These are phyloP conservation scores for Scomber japonicus DNA, from an alignment of 2,113 vertebrate species.

Conservation along the genomic window DNA sequence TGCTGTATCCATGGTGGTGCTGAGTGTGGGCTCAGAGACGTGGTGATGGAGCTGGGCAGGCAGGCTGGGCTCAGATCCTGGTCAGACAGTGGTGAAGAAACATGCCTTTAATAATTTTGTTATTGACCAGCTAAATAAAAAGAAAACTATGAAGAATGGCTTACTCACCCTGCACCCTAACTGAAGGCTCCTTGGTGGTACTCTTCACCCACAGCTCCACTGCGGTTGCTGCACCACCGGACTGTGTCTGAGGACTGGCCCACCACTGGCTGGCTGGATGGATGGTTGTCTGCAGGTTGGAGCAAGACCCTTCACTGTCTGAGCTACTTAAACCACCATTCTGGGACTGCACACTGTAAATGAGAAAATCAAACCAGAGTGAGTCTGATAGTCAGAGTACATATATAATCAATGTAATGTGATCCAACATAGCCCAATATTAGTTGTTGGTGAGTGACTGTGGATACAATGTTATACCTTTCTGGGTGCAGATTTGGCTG, in stretches of 20 bases:
- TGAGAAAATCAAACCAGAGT: not conserved
- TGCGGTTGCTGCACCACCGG: conserved; percentile 31
- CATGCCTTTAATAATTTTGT: not conserved
- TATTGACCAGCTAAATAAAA: not conserved
- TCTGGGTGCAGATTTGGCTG: conserved; percentile 60
- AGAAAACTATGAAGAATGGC: not conserved
- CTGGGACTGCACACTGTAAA: conserved; percentile 46
- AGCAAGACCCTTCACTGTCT: conserved; percentile 77
- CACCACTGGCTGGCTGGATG: conserved; percentile 38
- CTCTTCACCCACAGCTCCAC: conserved; percentile 73
- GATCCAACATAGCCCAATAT: not conserved
- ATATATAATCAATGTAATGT: not conserved
- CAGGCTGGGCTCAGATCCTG: conserved; percentile 47
- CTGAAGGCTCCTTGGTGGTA: conserved; percentile 56
- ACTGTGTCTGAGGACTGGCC: conserved; percentile 26
- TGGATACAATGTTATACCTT: conserved; percentile 60
- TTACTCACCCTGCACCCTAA: conserved; percentile 47
- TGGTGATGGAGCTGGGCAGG: conserved; percentile 25
- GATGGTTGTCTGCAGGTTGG: conserved; percentile 73
- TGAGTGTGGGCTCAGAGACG: conserved; percentile 44
- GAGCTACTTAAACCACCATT: conserved; percentile 60
- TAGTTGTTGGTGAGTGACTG: too few relatives aligned
- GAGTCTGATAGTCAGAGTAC: too few relatives aligned
- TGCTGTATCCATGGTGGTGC: conserved; percentile 37
- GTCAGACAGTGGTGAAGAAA: not conserved